phyloP scores from a whole-genome alignment of 2,113 vertebrate genomes.

The Brachirus orientalis region DNA sequence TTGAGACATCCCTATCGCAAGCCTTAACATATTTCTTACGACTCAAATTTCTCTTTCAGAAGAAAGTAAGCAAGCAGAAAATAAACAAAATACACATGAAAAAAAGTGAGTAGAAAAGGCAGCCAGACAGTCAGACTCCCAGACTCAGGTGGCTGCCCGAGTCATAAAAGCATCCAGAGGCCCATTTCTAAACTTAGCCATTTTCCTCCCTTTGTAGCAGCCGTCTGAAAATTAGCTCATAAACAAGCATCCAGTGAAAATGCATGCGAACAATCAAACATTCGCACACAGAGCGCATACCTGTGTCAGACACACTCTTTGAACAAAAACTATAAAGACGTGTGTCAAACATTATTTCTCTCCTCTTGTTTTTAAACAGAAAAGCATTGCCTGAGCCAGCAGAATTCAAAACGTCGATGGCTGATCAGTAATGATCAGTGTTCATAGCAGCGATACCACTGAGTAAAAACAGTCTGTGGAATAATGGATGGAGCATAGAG shows the following conservation, averaged over 20 bases:
- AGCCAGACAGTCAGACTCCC: background rate
- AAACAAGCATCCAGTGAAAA: background rate
- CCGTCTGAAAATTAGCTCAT: conserved; percentile 14
- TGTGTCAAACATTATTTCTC: conserved; percentile 20
- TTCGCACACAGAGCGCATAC: background rate
- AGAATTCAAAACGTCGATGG: background rate
- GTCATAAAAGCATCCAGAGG: conserved; percentile 20
- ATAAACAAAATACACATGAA: no score
- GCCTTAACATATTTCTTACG: no score
- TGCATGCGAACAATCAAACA: conserved; percentile 1
- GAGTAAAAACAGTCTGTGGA: conserved; percentile 26
- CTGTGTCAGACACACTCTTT: background rate
- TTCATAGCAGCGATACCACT: conserved; percentile 21
- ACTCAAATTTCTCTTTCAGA: no score
- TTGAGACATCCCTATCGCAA: no score
- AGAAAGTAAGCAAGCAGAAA: no score
- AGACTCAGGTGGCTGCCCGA: conserved; percentile 45
- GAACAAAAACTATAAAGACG: background rate
- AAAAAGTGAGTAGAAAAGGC: background rate
- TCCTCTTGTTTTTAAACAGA: background rate
- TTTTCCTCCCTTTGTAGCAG: conserved; percentile 18
- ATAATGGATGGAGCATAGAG: conserved; percentile 55
- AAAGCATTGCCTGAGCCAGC: conserved; percentile 7
- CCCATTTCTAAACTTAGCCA: background rate
- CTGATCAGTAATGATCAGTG: conserved; percentile 48